phyloP scores from a whole-genome alignment of 2,797 vertebrate genomes.

The Muscicapa striata region DNA sequence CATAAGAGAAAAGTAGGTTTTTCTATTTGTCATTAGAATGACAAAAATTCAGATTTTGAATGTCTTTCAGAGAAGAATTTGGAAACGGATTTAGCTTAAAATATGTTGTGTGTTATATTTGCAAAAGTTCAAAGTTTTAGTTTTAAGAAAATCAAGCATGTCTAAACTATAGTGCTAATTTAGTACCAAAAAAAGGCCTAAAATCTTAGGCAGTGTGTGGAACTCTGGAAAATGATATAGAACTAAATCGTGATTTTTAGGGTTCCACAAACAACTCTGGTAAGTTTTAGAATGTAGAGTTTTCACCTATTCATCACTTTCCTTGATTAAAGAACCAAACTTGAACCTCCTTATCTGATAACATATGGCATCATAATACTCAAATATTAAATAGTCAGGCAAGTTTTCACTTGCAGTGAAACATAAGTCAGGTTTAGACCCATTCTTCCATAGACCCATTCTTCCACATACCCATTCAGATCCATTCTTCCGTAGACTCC shows the following conservation, averaged over 20 bases:
- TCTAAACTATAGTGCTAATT: background rate
- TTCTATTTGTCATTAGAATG: background rate
- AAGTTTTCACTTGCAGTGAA: background rate
- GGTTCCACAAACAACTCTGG: background rate
- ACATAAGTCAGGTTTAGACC: accelerated
- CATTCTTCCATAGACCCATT: background rate
- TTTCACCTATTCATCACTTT: background rate
- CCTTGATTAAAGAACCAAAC: background rate
- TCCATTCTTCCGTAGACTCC: background rate
- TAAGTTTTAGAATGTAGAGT: background rate
- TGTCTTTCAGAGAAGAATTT: background rate
- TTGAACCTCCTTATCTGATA: background rate
- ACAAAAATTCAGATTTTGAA: background rate
- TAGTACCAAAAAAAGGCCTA: background rate
- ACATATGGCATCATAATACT: background rate
- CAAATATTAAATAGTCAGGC: background rate
- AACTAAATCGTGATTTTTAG: background rate
- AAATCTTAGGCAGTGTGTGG: background rate
- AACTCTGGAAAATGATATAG: background rate
- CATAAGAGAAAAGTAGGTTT: background rate
- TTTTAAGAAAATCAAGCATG: background rate
- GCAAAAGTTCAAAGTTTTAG: background rate
- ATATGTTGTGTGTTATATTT: background rate
- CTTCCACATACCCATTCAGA: background rate
- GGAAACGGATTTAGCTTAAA: background rate